A percentile compares a stretch with the other conserved stretches of the same genome.
phyloP scores from a whole-genome alignment of 1,140 invertebrate species.

The Orius insidiosus region DNA sequence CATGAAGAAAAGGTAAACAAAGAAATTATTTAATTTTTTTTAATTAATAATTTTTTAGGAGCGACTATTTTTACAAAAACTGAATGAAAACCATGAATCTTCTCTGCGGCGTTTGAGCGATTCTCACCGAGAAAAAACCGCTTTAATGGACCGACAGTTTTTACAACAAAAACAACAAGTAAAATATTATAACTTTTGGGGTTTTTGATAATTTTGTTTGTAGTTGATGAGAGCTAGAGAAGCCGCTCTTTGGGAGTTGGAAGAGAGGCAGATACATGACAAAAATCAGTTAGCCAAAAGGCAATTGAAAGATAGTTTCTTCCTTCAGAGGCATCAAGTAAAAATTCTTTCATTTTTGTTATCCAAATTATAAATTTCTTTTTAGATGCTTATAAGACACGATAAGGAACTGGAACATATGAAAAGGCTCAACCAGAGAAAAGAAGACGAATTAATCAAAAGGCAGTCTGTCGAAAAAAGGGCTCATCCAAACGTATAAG shows the following conservation, averaged over 20 bases:
- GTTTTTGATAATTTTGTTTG: slow-evolving; percentile 19
- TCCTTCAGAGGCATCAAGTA: slow-evolving; percentile 73
- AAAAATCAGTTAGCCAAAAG: slow-evolving; percentile 85
- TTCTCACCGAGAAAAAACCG: slow-evolving; percentile 81
- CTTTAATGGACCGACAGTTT: slow-evolving; percentile 85
- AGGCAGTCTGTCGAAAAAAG: slow-evolving; percentile 77
- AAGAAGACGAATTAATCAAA: slow-evolving; percentile 87
- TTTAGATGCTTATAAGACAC: slow-evolving; percentile 63
- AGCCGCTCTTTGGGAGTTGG: slow-evolving; percentile 88
- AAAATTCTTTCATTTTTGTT: slow-evolving; percentile 10
- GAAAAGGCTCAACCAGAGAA: slow-evolving; percentile 64
- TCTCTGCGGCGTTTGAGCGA: slow-evolving; percentile 71
- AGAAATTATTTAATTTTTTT: not conserved
- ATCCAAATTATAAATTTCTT: not conserved
- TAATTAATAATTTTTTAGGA: no score
- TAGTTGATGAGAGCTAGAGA: slow-evolving; percentile 68
- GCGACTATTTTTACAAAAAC: slow-evolving; percentile 66
- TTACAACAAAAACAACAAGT: slow-evolving; percentile 89
- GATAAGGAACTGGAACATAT: slow-evolving; percentile 92
- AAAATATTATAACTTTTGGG: slow-evolving; percentile 13
- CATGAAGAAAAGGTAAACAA: slow-evolving; percentile 58
- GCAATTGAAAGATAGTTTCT: slow-evolving; percentile 95
- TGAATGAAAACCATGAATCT: slow-evolving; percentile 77
- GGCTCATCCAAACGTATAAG: slow-evolving; percentile 92
- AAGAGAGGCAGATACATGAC: slow-evolving; percentile 93